Evolutionary conservation across 2,113 vertebrate genomes (phyloP).

Genomic region (Vireo altiloquus): DNA sequence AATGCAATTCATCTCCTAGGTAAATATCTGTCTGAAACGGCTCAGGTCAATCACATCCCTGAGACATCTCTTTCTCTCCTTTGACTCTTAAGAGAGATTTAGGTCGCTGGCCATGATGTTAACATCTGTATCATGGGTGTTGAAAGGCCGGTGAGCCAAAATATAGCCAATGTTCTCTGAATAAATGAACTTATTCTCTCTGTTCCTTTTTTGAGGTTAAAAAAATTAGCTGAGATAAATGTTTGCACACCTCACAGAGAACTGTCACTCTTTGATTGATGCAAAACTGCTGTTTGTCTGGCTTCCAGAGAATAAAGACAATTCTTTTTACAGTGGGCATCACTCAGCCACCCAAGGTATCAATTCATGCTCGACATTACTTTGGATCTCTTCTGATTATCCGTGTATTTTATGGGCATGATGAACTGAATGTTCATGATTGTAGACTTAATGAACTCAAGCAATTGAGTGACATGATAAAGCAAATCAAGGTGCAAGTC

Average conservation of each 20-base stretch:
- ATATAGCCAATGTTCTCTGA: background rate
- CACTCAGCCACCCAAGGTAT: background rate
- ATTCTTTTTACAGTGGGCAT: background rate
- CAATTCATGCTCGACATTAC: background rate
- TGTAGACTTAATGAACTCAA: background rate
- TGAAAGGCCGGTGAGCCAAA: background rate
- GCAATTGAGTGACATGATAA: background rate
- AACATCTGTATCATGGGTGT: background rate
- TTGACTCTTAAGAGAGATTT: constrained; percentile 1
- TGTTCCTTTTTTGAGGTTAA: background rate
- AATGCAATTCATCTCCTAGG: constrained; percentile 5
- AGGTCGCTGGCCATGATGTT: background rate
- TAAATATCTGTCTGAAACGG: constrained; percentile 33
- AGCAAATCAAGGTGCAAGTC: background rate
- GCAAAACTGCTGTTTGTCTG: background rate
- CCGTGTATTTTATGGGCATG: background rate
- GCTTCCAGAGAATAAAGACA: background rate
- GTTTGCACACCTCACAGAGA: background rate
- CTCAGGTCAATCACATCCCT: constrained; percentile 20
- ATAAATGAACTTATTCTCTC: background rate
- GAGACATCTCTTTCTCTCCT: background rate
- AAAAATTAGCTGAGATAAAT: background rate
- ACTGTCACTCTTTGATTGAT: background rate
- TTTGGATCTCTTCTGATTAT: background rate
- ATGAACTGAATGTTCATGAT: background rate